A percentile compares a stretch with the other conserved stretches of the same genome.
Conservation (phyloP, 1,140 invertebrate species). For the Musca domestica region DNA sequence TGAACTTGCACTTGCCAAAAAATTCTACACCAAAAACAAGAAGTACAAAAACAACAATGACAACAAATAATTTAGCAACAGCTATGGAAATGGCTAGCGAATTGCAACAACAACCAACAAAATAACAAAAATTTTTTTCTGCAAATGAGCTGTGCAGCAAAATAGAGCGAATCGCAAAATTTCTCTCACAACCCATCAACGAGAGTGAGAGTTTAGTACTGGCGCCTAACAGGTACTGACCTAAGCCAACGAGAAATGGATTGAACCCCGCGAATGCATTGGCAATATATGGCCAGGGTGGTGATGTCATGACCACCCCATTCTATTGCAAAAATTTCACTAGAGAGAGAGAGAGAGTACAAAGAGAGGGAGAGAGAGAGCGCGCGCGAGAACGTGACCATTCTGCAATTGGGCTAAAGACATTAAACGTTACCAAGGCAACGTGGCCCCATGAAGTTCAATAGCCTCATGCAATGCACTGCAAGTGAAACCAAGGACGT, state of each 20-base stretch:
- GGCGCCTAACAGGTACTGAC: neutral
- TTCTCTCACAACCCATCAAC: neutral
- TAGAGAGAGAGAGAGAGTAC: no score
- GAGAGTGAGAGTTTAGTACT: neutral
- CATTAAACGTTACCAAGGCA: slow-evolving; percentile 5
- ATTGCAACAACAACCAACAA: neutral
- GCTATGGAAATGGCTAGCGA: no score
- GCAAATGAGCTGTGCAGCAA: neutral
- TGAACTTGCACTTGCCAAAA: slow-evolving; percentile 22
- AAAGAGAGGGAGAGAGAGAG: no score
- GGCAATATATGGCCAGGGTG: neutral
- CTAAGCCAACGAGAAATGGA: neutral
- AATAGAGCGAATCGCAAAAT: neutral
- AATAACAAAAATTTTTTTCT: neutral
- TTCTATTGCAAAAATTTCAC: no score
- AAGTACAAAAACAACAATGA: neutral
- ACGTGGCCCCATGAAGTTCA: slow-evolving; percentile 18
- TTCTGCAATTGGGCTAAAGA: no score
- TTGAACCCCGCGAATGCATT: neutral
- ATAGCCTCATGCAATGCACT: slow-evolving; percentile 17
- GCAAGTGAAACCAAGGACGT: slow-evolving; percentile 18
- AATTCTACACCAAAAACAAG: neutral
- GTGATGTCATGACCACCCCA: no score
- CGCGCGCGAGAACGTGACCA: no score
- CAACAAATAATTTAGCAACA: neutral